A percentile compares a stretch with the other conserved stretches of the same genome.
These are phyloP conservation scores for Cheirogaleus major DNA, from an alignment of 2,797 vertebrate species.

Conservation along the genomic window DNA sequence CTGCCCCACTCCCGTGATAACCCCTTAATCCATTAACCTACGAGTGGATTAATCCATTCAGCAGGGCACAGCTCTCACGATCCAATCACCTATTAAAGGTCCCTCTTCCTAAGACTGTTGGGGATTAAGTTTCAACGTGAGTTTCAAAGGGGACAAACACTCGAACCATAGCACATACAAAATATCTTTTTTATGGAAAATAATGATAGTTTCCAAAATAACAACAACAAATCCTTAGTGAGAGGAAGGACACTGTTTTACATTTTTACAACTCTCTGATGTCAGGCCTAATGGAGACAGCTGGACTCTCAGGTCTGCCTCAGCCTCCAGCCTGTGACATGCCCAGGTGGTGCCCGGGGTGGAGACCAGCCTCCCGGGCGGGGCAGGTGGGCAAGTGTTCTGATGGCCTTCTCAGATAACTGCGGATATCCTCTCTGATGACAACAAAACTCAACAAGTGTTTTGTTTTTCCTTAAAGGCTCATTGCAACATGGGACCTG, in stretches of 20 bases:
- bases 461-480: not conserved
- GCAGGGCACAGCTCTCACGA: not conserved
- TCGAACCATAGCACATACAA: not conserved
- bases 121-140: not conserved
- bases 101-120: not conserved
- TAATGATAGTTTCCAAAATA: not conserved
- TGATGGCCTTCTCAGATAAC: not conserved
- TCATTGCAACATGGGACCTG: not conserved
- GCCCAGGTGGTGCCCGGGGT: not conserved
- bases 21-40: not conserved
- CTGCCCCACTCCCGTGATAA: too few relatives aligned
- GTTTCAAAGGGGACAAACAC: not conserved
- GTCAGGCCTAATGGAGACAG: too few relatives aligned
- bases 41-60: not conserved
- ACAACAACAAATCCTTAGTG: not conserved
- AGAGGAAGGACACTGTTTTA: not conserved
- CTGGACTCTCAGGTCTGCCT: not conserved
- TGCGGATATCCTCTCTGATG: not conserved
- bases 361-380: not conserved
- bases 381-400: too few relatives aligned
- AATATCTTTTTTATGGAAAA: constrained; percentile 37
- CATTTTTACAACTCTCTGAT: not conserved
- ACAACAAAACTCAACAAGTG: not conserved
- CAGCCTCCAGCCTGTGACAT: not conserved
- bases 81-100: not conserved